phyloP scores from a whole-genome alignment of 2,888 invertebrate genomes.

The Lithophane leautieri region DNA sequence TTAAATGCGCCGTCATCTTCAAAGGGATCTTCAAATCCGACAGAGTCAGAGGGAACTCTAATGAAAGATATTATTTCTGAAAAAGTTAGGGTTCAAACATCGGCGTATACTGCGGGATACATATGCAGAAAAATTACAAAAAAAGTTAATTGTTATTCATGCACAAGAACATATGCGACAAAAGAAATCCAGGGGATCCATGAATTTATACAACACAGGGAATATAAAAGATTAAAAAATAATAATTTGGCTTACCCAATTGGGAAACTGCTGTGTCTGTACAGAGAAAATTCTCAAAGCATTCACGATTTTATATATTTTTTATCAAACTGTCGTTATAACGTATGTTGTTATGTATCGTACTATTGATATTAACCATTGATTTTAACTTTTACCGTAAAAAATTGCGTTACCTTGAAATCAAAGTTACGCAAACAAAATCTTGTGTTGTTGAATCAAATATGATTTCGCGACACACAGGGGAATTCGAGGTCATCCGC shows the following conservation, averaged over 20 bases:
- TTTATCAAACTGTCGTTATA: too few relatives aligned
- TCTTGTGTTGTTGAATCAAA: too few relatives aligned
- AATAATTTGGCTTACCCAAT: constrained; percentile 4
- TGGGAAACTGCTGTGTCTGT: background rate
- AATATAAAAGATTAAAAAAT: constrained; percentile 8
- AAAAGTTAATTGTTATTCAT: background rate
- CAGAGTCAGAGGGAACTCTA: background rate
- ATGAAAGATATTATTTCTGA: background rate
- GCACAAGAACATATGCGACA: background rate
- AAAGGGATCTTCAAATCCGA: background rate
- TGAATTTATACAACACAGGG: constrained; percentile 8
- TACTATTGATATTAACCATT: too few relatives aligned
- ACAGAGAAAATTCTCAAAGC: too few relatives aligned
- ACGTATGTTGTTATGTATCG: too few relatives aligned
- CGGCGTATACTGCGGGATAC: background rate
- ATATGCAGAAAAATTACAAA: constrained; percentile 6
- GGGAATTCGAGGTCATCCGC: too few relatives aligned
- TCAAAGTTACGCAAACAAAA: too few relatives aligned
- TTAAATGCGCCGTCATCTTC: constrained; percentile 2
- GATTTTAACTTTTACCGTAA: too few relatives aligned
- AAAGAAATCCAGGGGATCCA: constrained; percentile 1
- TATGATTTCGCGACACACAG: too few relatives aligned
- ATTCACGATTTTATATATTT: too few relatives aligned
- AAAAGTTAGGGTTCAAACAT: constrained; percentile 1
- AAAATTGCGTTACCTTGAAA: too few relatives aligned